A percentile compares a stretch with the other conserved stretches of the same genome.
Conservation (phyloP, 1,140 invertebrate species). For the Philopotamus ludificatus region DNA sequence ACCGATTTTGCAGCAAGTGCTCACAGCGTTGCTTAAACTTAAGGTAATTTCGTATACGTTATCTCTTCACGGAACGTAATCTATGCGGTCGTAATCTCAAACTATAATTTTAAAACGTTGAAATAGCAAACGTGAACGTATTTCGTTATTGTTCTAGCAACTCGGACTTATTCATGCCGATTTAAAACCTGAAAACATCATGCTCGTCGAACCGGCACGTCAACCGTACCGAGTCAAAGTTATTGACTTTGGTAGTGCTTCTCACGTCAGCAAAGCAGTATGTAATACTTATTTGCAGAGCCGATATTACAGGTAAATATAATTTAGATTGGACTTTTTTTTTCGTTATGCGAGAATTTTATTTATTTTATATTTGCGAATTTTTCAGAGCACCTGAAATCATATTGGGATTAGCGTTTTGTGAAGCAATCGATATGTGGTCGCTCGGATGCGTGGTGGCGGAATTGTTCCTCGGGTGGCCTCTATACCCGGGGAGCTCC, state of each 20-base stretch:
- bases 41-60: slow-evolving; percentile 64
- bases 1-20: slow-evolving; percentile 97
- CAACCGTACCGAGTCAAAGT: slow-evolving; percentile 98
- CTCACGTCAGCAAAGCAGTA: slow-evolving; percentile 98
- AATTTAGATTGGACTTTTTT: not conserved
- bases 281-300: slow-evolving; percentile 99
- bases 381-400: slow-evolving; percentile 91
- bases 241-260: slow-evolving; percentile 99
- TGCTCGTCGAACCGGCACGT: slow-evolving; percentile 96
- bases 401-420: slow-evolving; percentile 96
- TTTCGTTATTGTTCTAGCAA: slow-evolving; percentile 67
- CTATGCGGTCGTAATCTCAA: too few species aligned
- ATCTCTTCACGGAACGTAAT: too few species aligned
- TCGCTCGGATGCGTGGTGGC: slow-evolving; percentile 99
- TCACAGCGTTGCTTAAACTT: slow-evolving; percentile 96
- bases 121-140: too few species aligned
- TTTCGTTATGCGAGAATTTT: not conserved
- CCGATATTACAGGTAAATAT: slow-evolving; percentile 79
- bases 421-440: slow-evolving; percentile 99
- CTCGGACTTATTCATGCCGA: slow-evolving; percentile 99
- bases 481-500: slow-evolving; percentile 97
- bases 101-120: too few species aligned
- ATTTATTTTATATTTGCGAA: not conserved
- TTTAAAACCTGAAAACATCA: slow-evolving; percentile 99
- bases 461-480: slow-evolving; percentile 99